A percentile compares a stretch with the other conserved stretches of the same genome.
phyloP scores from a whole-genome alignment of 2,888 invertebrate genomes.

The Oligia latruncula region DNA sequence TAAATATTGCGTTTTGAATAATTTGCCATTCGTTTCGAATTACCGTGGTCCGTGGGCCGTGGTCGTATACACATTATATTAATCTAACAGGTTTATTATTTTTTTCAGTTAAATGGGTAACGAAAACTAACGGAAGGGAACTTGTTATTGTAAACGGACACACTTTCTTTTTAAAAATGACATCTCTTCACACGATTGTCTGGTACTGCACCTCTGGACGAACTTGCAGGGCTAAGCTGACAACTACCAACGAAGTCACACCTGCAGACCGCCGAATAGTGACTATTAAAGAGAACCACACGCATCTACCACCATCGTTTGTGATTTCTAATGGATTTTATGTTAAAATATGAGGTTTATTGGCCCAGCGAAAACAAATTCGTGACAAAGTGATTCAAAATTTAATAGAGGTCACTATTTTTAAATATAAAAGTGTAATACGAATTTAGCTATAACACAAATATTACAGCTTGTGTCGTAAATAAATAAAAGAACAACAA shows the following conservation, averaged over 20 bases:
- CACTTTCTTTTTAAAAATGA: background rate
- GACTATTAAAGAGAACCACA: background rate
- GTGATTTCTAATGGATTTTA: conserved; percentile 18
- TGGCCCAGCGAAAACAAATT: background rate
- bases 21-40: background rate
- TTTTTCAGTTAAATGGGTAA: conserved; percentile 6
- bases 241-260: background rate
- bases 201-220: conserved; percentile 3
- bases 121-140: background rate
- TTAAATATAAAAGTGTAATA: background rate
- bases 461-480: too few relatives aligned
- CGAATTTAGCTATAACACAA: too few relatives aligned
- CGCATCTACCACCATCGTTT: conserved; percentile 6
- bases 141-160: background rate
- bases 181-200: background rate
- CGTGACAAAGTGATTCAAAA: background rate
- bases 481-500: too few relatives aligned
- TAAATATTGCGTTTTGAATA: background rate
- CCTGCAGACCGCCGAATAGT: background rate
- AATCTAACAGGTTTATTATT: background rate
- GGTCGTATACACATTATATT: background rate
- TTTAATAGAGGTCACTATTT: background rate
- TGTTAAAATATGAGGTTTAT: conserved; percentile 4
- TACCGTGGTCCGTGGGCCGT: too few relatives aligned
- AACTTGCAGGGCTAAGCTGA: background rate